Conservation (phyloP, 2,797 vertebrate species). For the Lemur catta region DNA sequence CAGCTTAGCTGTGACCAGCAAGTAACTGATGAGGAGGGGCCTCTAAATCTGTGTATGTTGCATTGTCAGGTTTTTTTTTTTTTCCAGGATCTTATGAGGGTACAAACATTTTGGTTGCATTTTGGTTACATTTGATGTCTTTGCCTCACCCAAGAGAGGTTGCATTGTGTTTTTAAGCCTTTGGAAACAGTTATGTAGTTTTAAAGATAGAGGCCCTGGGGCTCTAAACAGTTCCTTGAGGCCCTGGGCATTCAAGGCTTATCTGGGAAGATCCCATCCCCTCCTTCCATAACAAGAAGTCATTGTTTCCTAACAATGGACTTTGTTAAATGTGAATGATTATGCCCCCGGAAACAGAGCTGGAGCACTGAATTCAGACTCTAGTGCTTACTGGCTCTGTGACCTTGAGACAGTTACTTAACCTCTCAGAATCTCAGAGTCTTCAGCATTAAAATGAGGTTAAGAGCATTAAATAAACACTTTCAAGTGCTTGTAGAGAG, state of each 20-base stretch:
- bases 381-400: background rate
- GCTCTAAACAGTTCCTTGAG: background rate
- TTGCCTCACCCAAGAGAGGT: no score
- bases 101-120: no score
- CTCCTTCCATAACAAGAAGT: slow-evolving; percentile 25
- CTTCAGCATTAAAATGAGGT: background rate
- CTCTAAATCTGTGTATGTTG: background rate
- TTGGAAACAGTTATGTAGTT: background rate
- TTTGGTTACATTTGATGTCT: no score
- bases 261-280: background rate
- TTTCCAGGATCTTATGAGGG: no score
- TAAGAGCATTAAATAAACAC: background rate
- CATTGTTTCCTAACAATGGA: slow-evolving; percentile 52
- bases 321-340: slow-evolving; percentile 48
- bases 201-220: background rate
- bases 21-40: background rate
- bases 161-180: background rate
- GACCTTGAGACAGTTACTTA: slow-evolving; percentile 16
- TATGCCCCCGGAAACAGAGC: background rate
- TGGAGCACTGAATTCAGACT: background rate
- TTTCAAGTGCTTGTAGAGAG: background rate
- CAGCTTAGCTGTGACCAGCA: background rate
- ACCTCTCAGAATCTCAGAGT: background rate
- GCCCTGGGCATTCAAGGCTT: background rate
- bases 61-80: background rate